phyloP scores from a whole-genome alignment of 2,888 invertebrate genomes.

The Baronia brevicornis region DNA sequence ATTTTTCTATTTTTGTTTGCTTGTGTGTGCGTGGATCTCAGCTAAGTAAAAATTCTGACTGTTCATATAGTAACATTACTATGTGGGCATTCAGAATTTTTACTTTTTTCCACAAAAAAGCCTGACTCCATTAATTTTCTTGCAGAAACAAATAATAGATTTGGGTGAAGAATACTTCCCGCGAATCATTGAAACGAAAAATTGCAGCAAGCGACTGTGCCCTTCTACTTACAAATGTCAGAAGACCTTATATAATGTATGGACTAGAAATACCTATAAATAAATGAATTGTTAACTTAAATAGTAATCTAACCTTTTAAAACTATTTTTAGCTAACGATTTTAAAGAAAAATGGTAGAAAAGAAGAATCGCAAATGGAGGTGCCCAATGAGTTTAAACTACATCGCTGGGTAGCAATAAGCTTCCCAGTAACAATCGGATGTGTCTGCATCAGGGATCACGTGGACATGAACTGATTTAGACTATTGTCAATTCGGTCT shows the following conservation, averaged over 20 bases:
- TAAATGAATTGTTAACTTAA: not conserved
- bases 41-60: too few relatives aligned
- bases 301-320: not conserved
- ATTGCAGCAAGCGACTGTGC: constrained; percentile 41
- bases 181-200: constrained; percentile 34
- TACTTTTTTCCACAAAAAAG: too few relatives aligned
- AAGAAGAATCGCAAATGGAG: constrained; percentile 24
- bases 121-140: constrained; percentile 17
- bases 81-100: too few relatives aligned
- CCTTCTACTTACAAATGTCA: constrained; percentile 39
- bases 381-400: constrained; percentile 35
- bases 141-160: constrained; percentile 31
- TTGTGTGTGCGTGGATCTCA: too few relatives aligned
- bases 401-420: constrained; percentile 38
- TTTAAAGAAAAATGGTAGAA: constrained; percentile 31
- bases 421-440: constrained; percentile 40
- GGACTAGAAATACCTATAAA: constrained; percentile 23
- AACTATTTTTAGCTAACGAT: constrained; percentile 42
- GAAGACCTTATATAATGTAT: constrained; percentile 44
- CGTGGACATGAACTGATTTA: constrained; percentile 10
- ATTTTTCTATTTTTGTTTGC: constrained; percentile 4
- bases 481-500: not conserved
- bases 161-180: constrained; percentile 45
- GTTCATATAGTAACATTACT: too few relatives aligned
- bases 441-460: constrained; percentile 43